Evolutionary conservation across 2,113 vertebrate species (phyloP).

Genomic region (Alectura lathami): DNA sequence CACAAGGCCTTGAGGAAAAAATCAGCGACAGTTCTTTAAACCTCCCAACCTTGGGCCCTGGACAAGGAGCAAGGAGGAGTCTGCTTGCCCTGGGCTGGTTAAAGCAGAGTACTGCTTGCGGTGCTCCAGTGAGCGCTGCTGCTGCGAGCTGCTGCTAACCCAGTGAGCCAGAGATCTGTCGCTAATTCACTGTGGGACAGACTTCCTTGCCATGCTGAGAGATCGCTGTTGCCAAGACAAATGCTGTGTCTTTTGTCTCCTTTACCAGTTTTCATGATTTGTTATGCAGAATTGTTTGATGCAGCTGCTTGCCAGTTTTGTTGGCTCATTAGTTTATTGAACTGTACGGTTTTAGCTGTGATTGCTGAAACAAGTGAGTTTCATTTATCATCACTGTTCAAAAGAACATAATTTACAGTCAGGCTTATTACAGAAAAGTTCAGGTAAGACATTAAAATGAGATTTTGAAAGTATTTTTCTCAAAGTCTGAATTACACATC

Average conservation of each 20-base stretch:
- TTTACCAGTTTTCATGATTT: neutral
- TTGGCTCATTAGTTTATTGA: neutral
- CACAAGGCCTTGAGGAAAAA: neutral
- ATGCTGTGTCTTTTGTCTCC: neutral
- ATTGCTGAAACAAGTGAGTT: neutral
- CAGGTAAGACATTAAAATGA: neutral
- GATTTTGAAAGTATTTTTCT: neutral
- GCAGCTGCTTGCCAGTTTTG: neutral
- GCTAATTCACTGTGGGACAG: neutral
- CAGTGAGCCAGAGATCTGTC: neutral
- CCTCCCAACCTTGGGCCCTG: neutral
- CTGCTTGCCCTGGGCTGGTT: neutral
- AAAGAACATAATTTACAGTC: neutral
- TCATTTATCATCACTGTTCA: neutral
- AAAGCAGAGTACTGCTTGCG: neutral
- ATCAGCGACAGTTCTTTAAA: neutral
- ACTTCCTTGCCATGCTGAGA: neutral
- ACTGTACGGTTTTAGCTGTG: neutral
- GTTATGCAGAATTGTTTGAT: rapidly evolving
- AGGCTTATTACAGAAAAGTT: neutral
- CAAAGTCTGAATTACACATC: neutral
- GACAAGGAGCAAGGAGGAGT: neutral
- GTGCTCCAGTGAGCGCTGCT: neutral
- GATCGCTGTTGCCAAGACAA: neutral
- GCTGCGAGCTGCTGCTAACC: neutral